Evolutionary conservation across 1,140 invertebrate species (phyloP).

Genomic region (Cotesia glomerata): DNA sequence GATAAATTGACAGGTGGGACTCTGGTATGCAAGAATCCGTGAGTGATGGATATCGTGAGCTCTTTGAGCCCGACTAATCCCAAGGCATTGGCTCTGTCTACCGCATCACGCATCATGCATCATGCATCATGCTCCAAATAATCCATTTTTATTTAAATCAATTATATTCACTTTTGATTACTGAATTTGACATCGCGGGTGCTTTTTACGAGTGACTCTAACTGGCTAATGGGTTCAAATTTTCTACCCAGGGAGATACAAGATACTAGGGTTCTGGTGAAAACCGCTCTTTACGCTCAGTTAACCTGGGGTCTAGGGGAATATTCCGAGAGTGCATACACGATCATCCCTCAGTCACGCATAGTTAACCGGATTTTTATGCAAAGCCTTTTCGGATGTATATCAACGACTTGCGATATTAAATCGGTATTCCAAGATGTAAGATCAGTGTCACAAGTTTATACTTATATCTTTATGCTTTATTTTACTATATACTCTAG

Average conservation of each 20-base stretch:
- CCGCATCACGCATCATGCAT: no score
- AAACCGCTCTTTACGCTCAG: neutral
- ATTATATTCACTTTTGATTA: no score
- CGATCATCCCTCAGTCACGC: neutral
- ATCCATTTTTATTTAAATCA: no score
- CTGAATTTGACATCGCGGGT: no score
- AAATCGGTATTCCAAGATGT: no score
- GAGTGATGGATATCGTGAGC: constrained; percentile 12
- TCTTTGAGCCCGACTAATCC: constrained; percentile 13
- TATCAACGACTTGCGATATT: neutral
- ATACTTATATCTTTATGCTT: no score
- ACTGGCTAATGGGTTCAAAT: no score
- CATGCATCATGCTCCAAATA: no score
- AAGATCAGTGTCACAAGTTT: no score
- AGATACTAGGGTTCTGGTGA: neutral
- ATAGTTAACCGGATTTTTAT: neutral
- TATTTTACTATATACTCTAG: no score
- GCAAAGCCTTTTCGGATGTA: neutral
- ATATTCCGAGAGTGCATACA: neutral
- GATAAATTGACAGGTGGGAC: constrained; percentile 1
- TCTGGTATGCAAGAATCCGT: neutral
- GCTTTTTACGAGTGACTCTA: no score
- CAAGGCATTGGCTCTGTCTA: neutral
- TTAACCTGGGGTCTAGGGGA: neutral
- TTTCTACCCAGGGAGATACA: neutral